phyloP scores from a whole-genome alignment of 2,888 invertebrate genomes.

The Phlogophora meticulosa region DNA sequence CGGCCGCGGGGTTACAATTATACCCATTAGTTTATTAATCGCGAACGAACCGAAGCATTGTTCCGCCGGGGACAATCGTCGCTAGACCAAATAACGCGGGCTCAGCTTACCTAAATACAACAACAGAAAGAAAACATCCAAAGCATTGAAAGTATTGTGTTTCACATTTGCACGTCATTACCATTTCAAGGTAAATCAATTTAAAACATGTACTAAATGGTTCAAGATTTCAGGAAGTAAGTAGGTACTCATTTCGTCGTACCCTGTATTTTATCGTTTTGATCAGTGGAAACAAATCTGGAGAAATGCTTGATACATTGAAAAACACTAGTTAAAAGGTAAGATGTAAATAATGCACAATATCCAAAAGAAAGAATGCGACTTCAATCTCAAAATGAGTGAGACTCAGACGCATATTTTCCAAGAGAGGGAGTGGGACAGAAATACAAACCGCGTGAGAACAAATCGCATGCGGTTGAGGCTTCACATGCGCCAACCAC shows the following conservation, averaged over 20 bases:
- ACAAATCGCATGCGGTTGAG: conserved; percentile 80
- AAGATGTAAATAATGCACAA: conserved; percentile 72
- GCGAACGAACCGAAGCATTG: conserved; percentile 82
- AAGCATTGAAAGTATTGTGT: conserved; percentile 74
- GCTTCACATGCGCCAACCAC: conserved; percentile 77
- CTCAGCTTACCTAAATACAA: conserved; percentile 81
- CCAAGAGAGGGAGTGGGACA: conserved; percentile 73
- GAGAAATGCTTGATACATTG: conserved; percentile 24
- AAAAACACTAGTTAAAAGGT: conserved; percentile 51
- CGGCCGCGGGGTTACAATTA: conserved; percentile 80
- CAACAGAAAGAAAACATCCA: conserved; percentile 78
- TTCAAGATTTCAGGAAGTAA: conserved; percentile 22
- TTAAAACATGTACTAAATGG: conserved; percentile 45
- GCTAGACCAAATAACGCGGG: conserved; percentile 88
- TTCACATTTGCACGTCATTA: conserved; percentile 72
- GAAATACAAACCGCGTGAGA: conserved; percentile 84
- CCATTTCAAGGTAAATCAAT: conserved; percentile 69
- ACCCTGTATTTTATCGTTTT: not conserved
- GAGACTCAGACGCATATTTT: conserved; percentile 69
- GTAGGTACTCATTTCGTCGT: not conserved
- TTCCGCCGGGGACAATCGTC: conserved; percentile 85
- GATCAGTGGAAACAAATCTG: not conserved
- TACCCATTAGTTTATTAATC: conserved; percentile 89
- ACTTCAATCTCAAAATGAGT: conserved; percentile 73
- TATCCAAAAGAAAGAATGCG: conserved; percentile 73